Evolutionary conservation across 2,888 invertebrate genomes (phyloP), one percentile per base, ranked within the genome.

Genomic region (Fragum sueziense): DNA sequence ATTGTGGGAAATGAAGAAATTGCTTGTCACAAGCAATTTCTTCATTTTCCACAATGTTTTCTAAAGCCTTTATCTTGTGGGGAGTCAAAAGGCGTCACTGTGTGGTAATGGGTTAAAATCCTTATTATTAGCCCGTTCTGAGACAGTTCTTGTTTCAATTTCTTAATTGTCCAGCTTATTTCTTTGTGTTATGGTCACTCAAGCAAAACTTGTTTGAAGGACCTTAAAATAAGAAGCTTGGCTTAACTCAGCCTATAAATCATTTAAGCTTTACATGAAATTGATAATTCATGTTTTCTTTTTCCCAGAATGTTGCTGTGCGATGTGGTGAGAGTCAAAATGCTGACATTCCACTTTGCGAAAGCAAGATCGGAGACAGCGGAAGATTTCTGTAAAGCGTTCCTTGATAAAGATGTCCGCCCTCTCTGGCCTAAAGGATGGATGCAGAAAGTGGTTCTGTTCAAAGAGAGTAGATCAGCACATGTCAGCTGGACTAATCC

Each of bases 381-480:
- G 0, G 95, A 95, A 76, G 94, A 94, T 47, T 94, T 94, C 72
- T 94, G 95, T 1, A 94, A 94, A 54, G 88, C 92, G 0, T 95
- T 95, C 90, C 93, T 96, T 59, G 95, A 95, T 70, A 90, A 91
- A 52, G 94, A 95, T 76, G 95, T 96, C n/a, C 93, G 95, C 91
- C 94, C 95, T 41, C 92, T 96, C 41, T 96, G 96, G 95, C 96
- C 96, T 3, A 92, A 93, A 65, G 96, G 96, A 25, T 96, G 96
- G 94, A 95, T 96, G 90, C 93, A 95, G 82, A 94, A 95, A 90
- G 88, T 90, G 51, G 88, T 88, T 61, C 69, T 91, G 65, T 88
- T 85, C 76, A 90, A 89, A 61, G 89, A 90, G 74, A 89, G 89
- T 65, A 85, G 85, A 79, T 29, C 85, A 2, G 89, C 85, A 37